Evolutionary conservation across 2,113 vertebrate species (phyloP), one percentile per base, ranked within the genome.

Genomic region (Sorex fumeus): DNA sequence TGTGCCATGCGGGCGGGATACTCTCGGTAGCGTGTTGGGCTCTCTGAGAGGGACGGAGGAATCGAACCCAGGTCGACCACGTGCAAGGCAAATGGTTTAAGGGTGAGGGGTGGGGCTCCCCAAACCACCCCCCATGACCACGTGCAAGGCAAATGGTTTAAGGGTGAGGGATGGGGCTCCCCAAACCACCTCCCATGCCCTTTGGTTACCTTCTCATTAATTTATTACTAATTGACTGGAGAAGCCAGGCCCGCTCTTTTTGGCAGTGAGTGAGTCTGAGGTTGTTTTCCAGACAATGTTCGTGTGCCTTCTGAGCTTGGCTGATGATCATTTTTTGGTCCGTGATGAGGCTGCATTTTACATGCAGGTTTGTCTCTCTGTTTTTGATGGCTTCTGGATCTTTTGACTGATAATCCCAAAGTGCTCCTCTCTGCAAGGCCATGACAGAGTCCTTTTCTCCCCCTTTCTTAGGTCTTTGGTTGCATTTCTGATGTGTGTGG

Each of bases 321-420:
- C 50, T 53, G 50, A n/a, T n/a, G n/a, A n/a, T n/a, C n/a, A 53
- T 53, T 53, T 53, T 53, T 53, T 53, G 2, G 11, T 16, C 50
- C 50, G 16, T 76, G 18, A 25, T 28, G 70, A 27, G 82, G 28
- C 21, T 74, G 12, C 77, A 43, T 93, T 86, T 77, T 15, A 40
- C 7, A 7, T 45, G 53, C 9, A 27, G 45, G 78, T 69, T 82
- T 77, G 53, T 23, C 43, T 50, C 21, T 72, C 90, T 74, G n/a
- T 77, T 90, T 66, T 67, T 84, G 40, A 72, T 82, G 77, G 28
- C 30, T 72, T 91, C 43, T 91, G 9, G 30, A 82, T 53, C 16
- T 67, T 82, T 50, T 78, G 40, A 88, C 8, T 64, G 0, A 3
- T 80, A 72, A 81, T 90, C 84, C 62, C 80, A 67, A 90, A n/a